Conservation (phyloP, 2,797 vertebrate species). For the Hypotaenidia okinawae region DNA sequence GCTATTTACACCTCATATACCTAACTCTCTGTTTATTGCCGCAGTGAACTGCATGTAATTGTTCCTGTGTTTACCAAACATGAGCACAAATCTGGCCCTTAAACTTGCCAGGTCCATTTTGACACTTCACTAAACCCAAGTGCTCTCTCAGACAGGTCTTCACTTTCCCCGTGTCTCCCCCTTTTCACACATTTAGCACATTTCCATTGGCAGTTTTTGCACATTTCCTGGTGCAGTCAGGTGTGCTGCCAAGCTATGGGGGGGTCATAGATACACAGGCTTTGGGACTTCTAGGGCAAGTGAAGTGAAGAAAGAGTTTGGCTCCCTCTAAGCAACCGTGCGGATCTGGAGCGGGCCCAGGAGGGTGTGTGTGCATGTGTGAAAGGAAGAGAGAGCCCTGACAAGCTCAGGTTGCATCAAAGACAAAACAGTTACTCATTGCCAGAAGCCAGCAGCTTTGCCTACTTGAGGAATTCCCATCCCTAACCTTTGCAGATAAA, state of each 20-base stretch:
- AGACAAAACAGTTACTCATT: conserved; percentile 73
- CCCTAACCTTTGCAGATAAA: conserved; percentile 37
- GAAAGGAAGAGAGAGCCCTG: conserved; percentile 11
- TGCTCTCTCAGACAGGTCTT: background rate
- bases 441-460: conserved; percentile 48
- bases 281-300: background rate
- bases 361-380: conserved; percentile 12
- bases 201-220: background rate
- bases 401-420: conserved; percentile 42
- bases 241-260: background rate
- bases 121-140: background rate
- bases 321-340: background rate
- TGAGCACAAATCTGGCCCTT: background rate
- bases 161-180: background rate
- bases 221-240: background rate
- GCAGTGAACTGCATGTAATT: background rate
- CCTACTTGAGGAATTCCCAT: conserved; percentile 53
- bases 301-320: background rate
- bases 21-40: background rate
- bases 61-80: background rate
- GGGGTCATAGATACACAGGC: background rate
- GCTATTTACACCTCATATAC: background rate
- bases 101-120: background rate
- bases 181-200: background rate
- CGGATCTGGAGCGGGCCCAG: background rate